Base-by-base conservation (phyloP, 2,113 vertebrate genomes). In the Leptocoma aspasia region DNA sequence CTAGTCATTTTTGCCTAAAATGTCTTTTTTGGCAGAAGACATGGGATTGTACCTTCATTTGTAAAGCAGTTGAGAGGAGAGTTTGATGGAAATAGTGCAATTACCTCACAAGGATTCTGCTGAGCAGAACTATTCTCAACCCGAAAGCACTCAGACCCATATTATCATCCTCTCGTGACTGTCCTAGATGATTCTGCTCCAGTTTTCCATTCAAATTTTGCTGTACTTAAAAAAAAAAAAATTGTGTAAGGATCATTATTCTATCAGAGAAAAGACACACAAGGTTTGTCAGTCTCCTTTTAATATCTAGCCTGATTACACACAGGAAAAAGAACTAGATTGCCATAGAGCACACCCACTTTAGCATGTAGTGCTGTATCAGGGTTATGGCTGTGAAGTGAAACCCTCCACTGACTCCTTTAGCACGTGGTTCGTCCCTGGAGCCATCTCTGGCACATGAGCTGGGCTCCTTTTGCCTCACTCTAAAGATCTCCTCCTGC, bases 331-430 rank as follows among this genome's bases (percentile, higher is more conserved):
- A 92, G 42, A 50, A 37, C 7, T 44, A 57, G n/a, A 49, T 45
- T 73, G 17, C 1, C 10, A 19, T 1, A n/a, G 21, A 49, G 2
- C 35, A 68, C 0, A 0, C 11, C 10, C 22, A 33, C 28, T 41
- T 52, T 35, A 49, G 10, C 8, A 60, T 3, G 8, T 15, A 59
- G 27, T 17, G 15, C 35, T 50, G 13, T 60, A 30, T 30, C 33
- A 66, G n/a, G 26, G 11, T 31, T 39, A 11, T 7, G 45, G 9
- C 52, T 47, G 21, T 39, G 75, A 71, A 64, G 7, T 27, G 24
- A 94, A 82, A 41, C 31, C 30, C 9, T 85, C 16, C 39, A 21
- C 39, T 26, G 7, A 8, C 6, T 30, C 30, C 23, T 8, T 73
- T 13, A 31, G 13, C 2, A 4, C 0, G 0, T 31, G 28, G 10